Base-by-base conservation (phyloP, 2,113 vertebrate genomes). In the Coreoperca whiteheadi region DNA sequence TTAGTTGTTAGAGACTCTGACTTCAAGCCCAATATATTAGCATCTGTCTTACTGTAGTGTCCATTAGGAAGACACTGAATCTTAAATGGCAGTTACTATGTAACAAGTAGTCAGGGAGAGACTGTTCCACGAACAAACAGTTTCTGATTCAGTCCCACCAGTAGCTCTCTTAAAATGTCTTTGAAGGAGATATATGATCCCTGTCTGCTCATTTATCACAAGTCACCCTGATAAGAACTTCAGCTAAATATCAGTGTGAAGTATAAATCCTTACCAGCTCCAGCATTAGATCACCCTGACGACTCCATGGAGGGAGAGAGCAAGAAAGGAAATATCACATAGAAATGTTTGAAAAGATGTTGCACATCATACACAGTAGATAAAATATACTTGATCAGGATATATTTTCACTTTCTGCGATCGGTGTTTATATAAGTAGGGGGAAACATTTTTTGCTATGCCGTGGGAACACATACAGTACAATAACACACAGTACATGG, bases 401-500 rank as follows among this genome's bases (percentile, higher is more conserved):
- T 74, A 10, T 46, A 46, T 18, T 16, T 51, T 23, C 21, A 23
- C 2, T 34, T 28, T 80, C n/a, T 81, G 14, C 23, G 12, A 20
- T 48, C 57, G 50, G 0, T 81, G 25, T 77, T 67, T 85, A 30
- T 63, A 14, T 65, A 65, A 74, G 32, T n/a, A 43, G 59, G 65
- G 50, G n/a, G 50, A 54, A 63, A 25, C 4, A 4, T 78, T 41
- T 61, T 74, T 32, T 72, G 21, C 12, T 66, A 30, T 79, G 25
- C 68, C 53, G 21, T 65, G 41, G 60, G 79, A 69, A 48, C 43
- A 43, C 59, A 77, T 39, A 43, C 54, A 34, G 51, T 68, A 64
- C 21, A 61, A 66, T 77, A 82, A 65, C 77, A 79, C 56, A 63
- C n/a, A 53, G 46, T 51, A 50, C 74, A 39, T 76, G 66, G 77